Base-by-base conservation (phyloP, 1,140 invertebrate genomes). In the Stegodyphus dumicola region DNA sequence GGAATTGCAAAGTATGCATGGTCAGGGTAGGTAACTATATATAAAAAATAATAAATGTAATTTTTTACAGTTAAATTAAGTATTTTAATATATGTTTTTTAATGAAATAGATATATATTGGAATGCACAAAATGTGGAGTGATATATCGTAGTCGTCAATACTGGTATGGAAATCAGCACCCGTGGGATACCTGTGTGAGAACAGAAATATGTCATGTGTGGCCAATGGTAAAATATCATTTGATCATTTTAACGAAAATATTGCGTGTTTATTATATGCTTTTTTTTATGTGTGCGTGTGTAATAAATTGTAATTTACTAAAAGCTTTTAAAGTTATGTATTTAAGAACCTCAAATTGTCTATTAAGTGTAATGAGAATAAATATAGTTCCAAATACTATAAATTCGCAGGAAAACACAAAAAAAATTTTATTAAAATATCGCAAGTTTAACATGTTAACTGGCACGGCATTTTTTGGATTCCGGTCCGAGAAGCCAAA, bases 131-230 rank as follows among this genome's bases (percentile, higher is more conserved):
- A 93, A 87, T 96, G 95, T 91, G 95, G 95, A 3, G 93, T 96
- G 87, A 96, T 96, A 85, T 96, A 95, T 89, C 91, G 94, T 69
- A 95, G 94, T 89, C 92, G 95, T 10, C 94, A 96, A 88, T 94
- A 95, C 89, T 97, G 95, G 96, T 96, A 94, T 90, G 95, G 95
- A 2, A 96, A 97, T 89, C 93, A 94, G 88, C 92, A 93, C 88
- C 94, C 95, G 1, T 94, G 95, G 89, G 93, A 94, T 73, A 90
- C 91, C 13, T 93, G 93, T 10, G 94, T 95, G 9, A 90, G 93
- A 80, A 93, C 92, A 6, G 94, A 96, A 90, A 93, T 95, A 13
- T 92, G 93, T 60, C 95, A 96, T 89, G 93, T 96, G n/a, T 96
- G 95, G 95, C 94, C 93, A 86, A 93, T 93, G 90, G 94, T 95